Evolutionary conservation across 2,797 vertebrate species (phyloP).

Genomic region (Gastrophryne carolinensis): DNA sequence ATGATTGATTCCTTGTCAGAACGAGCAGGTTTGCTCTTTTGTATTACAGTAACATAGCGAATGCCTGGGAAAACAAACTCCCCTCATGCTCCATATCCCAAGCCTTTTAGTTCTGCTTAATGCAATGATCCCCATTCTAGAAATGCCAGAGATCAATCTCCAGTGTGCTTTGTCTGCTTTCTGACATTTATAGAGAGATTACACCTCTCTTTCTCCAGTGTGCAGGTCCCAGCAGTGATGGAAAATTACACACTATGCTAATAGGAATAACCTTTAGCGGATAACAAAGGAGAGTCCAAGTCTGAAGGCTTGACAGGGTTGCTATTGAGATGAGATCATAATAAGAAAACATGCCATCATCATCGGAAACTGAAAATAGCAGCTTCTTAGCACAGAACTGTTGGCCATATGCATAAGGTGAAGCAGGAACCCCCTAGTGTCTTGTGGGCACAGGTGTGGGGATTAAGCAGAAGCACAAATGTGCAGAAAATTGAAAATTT

Average conservation of each 20-base stretch:
- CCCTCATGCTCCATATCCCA: neutral
- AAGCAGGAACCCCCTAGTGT: too few relatives aligned
- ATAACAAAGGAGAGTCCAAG: conserved; percentile 9
- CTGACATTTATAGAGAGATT: conserved; percentile 49
- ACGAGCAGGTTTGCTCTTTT: conserved; percentile 1
- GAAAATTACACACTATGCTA: conserved; percentile 41
- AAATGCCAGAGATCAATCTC: conserved; percentile 50
- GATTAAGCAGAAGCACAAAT: too few relatives aligned
- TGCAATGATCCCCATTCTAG: conserved; percentile 16
- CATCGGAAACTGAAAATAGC: too few relatives aligned
- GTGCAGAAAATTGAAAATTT: too few relatives aligned
- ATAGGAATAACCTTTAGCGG: conserved; percentile 45
- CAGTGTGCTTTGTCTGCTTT: conserved; percentile 32
- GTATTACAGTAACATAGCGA: conserved; percentile 5
- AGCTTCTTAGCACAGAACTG: too few relatives aligned
- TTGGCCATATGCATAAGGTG: too few relatives aligned
- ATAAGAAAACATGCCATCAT: too few relatives aligned
- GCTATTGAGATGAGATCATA: neutral
- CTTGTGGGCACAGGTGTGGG: too few relatives aligned
- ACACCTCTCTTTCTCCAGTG: conserved; percentile 9
- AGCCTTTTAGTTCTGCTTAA: conserved; percentile 33
- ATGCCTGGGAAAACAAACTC: conserved; percentile 4
- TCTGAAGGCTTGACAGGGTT: neutral
- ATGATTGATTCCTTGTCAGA: neutral
- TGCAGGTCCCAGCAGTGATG: conserved; percentile 14